Base-by-base conservation (phyloP, 2,113 vertebrate species). In the Pseudorasbora parva region DNA sequence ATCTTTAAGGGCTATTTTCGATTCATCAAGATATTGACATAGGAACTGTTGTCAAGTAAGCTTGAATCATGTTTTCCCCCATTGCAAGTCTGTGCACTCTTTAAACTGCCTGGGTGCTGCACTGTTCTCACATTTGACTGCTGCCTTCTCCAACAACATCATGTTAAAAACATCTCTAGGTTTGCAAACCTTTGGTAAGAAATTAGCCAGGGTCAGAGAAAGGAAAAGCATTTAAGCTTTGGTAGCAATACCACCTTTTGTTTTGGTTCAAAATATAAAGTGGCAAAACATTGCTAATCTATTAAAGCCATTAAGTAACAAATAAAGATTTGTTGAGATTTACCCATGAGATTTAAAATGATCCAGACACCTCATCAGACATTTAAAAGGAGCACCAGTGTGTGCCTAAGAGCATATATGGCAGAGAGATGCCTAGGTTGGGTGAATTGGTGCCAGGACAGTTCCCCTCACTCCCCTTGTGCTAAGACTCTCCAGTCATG, bases 401-500 rank as follows among this genome's bases (percentile, higher is more conserved):
- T 74, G 47, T 51, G n/a, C 23, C 72, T 74, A 51, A 51, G 30
- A 74, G 45, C 2, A 1, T 74, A 8, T 56, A 51, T 56, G 51
- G 47, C 37, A 72, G 21, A 25, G 43, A 72, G 43, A 11, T 72
- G 69, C 69, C 69, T 45, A 43, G 33, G 19, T 72, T 47, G 43
- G 41, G n/a, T 72, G 69, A 72, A 72, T 47, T 45, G 41, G 43
- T 72, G 69, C 92, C 92, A 93, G 89, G 86, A 88, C 14, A 89
- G 89, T 91, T 93, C 91, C 92, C 90, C 92, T 93, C 93, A 93
- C 92, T 93, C 90, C 89, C 90, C 92, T 93, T 88, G 88, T 87
- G 88, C 90, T 91, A 89, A 91, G 90, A 91, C 93, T 93, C 89
- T 91, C 91, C 90, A 92, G 93, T 95, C 92, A 94, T 93, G 94